These are phyloP conservation scores for Oeneis ivallda DNA, from an alignment of 2,888 invertebrate species.

Conservation along the genomic window DNA sequence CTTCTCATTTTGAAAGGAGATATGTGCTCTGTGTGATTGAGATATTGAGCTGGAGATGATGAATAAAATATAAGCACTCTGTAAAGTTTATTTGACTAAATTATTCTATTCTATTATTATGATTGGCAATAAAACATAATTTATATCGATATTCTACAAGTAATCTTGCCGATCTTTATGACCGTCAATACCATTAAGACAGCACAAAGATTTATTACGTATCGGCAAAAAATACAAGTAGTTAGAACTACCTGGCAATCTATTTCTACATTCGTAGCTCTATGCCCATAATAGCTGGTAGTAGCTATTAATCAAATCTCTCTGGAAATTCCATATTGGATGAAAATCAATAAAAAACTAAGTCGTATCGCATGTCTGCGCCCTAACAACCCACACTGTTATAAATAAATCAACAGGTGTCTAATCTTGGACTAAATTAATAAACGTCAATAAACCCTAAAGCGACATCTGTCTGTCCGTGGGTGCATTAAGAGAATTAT, in stretches of 20 bases:
- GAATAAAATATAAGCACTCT: too few species aligned
- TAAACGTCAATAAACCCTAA: conserved; percentile 43
- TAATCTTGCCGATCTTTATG: neutral
- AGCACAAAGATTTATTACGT: neutral
- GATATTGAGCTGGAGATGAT: too few species aligned
- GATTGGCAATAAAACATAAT: neutral
- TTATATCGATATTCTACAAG: neutral
- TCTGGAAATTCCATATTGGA: neutral
- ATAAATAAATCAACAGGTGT: conserved; percentile 48
- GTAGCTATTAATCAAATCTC: neutral
- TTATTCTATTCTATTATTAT: too few species aligned
- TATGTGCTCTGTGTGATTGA: too few species aligned
- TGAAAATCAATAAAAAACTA: neutral
- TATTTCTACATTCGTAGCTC: neutral
- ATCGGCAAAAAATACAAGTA: neutral
- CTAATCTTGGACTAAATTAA: conserved; percentile 44
- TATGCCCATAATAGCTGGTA: neutral
- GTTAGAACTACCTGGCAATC: neutral
- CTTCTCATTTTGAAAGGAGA: too few species aligned
- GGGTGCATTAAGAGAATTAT: conserved; percentile 36
- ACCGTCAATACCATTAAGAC: neutral
- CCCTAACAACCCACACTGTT: conserved; percentile 39
- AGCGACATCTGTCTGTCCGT: conserved; percentile 42
- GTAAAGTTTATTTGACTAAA: too few species aligned
- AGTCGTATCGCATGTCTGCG: conserved; percentile 20